phyloP scores from a whole-genome alignment of 2,888 invertebrate species.

The Mystacides longicornis region DNA sequence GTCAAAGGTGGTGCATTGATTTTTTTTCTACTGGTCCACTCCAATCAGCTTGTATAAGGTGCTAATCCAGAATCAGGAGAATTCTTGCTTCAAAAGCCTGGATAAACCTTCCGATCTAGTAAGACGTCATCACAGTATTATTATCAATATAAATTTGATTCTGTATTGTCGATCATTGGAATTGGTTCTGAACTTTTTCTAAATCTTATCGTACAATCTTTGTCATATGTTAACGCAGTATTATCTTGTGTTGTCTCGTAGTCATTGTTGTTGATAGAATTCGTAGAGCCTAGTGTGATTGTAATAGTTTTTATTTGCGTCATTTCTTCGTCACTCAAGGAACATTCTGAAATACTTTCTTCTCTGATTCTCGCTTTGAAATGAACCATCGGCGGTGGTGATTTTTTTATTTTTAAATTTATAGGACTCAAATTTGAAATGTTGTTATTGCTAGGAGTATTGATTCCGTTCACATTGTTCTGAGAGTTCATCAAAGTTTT shows the following conservation, averaged over 20 bases:
- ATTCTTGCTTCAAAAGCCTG: too few species aligned
- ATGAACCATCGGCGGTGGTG: constrained; percentile 20
- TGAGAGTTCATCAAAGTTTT: constrained; percentile 25
- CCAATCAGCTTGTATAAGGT: too few species aligned
- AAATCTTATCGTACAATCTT: constrained; percentile 10
- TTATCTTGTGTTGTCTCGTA: constrained; percentile 15
- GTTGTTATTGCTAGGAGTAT: constrained; percentile 16
- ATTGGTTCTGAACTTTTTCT: constrained; percentile 21
- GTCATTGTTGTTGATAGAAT: constrained; percentile 20
- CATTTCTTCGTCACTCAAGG: constrained; percentile 25
- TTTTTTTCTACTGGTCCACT: too few species aligned
- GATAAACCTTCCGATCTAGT: too few species aligned
- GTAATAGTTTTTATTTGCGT: constrained; percentile 26
- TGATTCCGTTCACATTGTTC: constrained; percentile 11
- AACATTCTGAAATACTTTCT: constrained; percentile 25
- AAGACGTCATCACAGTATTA: too few species aligned
- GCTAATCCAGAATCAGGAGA: too few species aligned
- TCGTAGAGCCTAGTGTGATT: constrained; percentile 23
- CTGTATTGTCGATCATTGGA: constrained; percentile 3
- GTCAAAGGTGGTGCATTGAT: too few species aligned
- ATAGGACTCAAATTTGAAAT: constrained; percentile 9
- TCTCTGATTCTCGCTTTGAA: constrained; percentile 25
- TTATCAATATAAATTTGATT: neutral
- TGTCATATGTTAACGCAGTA: constrained; percentile 9
- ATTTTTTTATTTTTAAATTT: constrained; percentile 16